A percentile compares a stretch with the other conserved stretches of the same genome.
phyloP scores from a whole-genome alignment of 2,888 invertebrate species.

The Plebejus anna region DNA sequence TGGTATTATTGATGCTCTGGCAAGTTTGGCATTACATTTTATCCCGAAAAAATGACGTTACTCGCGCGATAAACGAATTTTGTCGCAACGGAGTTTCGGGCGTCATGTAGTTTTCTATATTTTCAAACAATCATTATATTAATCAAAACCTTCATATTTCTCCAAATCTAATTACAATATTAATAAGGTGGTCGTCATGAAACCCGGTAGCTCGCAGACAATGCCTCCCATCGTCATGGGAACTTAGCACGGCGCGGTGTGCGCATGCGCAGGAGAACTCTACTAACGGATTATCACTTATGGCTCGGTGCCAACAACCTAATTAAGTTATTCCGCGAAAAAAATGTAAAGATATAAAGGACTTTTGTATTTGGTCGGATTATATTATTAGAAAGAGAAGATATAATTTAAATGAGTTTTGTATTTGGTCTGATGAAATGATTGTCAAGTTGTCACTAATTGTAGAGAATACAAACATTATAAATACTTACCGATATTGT shows the following conservation, averaged over 20 bases:
- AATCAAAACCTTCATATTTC: background rate
- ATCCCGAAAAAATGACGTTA: too few species aligned
- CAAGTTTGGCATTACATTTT: too few species aligned
- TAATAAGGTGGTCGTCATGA: background rate
- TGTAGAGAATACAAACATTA: too few species aligned
- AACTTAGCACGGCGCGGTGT: constrained; percentile 50
- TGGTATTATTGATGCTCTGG: too few species aligned
- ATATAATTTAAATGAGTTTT: too few species aligned
- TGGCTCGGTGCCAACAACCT: constrained; percentile 6
- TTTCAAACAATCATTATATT: too few species aligned
- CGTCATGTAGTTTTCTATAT: too few species aligned
- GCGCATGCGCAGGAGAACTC: constrained; percentile 26
- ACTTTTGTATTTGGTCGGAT: background rate
- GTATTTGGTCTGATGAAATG: too few species aligned
- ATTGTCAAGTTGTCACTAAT: too few species aligned
- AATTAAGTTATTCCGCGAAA: background rate
- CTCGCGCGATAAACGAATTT: too few species aligned
- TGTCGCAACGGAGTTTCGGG: too few species aligned
- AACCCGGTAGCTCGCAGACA: constrained; percentile 57
- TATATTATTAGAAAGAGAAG: background rate
- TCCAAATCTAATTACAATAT: constrained; percentile 14
- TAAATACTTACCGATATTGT: too few species aligned
- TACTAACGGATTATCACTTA: constrained; percentile 14
- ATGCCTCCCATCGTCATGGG: constrained; percentile 68
- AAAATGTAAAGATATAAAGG: background rate